Evolutionary conservation across 2,797 vertebrate species (phyloP).

Genomic region (Betta splendens): DNA sequence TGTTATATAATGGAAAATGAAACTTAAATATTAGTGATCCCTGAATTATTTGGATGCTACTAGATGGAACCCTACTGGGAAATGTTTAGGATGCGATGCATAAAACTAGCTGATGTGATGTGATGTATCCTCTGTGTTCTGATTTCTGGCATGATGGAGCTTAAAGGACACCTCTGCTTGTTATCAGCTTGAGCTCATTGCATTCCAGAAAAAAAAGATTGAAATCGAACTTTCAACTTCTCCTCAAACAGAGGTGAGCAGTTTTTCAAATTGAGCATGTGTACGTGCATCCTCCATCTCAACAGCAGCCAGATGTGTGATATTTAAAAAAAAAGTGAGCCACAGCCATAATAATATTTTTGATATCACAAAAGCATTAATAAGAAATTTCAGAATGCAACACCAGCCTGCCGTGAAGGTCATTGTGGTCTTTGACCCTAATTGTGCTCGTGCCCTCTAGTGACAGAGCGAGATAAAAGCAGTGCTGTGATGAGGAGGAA

Average conservation of each 20-base stretch:
- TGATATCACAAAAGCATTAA: not conserved
- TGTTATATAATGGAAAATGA: not conserved
- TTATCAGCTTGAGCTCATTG: constrained; percentile 10
- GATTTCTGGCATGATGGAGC: no score
- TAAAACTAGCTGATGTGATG: constrained; percentile 2
- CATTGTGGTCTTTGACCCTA: not conserved
- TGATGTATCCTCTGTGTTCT: no score
- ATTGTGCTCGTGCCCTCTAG: constrained; percentile 37
- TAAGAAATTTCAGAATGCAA: not conserved
- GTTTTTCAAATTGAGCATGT: not conserved
- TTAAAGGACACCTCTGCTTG: constrained; percentile 10
- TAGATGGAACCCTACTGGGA: not conserved
- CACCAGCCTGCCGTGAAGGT: constrained; percentile 3
- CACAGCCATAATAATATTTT: not conserved
- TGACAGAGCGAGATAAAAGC: constrained; percentile 25
- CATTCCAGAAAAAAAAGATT: constrained; percentile 6
- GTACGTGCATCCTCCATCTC: not conserved
- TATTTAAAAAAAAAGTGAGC: no score
- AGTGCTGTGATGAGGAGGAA: not conserved
- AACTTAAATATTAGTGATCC: not conserved
- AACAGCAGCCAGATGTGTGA: no score
- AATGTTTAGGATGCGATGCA: not conserved
- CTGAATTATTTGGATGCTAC: no score
- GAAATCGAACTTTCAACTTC: constrained; percentile 11
- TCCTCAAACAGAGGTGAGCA: not conserved